Evolutionary conservation across 2,888 invertebrate genomes (phyloP), one percentile per base, ranked within the genome.

Genomic region (Fragum fragum): DNA sequence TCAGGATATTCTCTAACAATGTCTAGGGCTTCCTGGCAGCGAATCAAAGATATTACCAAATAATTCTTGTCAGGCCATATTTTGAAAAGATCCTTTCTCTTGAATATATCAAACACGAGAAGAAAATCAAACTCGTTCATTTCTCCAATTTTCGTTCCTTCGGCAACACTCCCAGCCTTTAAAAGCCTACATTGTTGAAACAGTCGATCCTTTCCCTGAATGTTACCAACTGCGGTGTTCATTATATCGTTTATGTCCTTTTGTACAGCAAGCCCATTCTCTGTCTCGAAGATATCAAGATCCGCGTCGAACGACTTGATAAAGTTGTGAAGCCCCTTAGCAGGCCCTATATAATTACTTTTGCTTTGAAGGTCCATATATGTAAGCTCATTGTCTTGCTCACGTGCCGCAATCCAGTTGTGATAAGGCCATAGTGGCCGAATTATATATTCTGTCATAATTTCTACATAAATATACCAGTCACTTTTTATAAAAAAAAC

Each of bases 91-190:
- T 47, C 47, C n/a, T 14, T 47, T n/a, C 47, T 47, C 47, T 47
- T 14, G 47, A 47, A 47, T 47, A 14, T 47, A 47, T 47, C 47
- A 2, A 47, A 9, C 47, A 47, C 47, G 14, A 47, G n/a, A 47
- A 47, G 47, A n/a, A 47, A 47, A 47, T 47, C 47, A n/a, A 47
- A 47, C n/a, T 47, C 47, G 47, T 47, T 47, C 47, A 47, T 57
- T 26, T 57, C 11, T 14, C 28, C 28, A 57, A 57, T 23, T 57
- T 57, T 57, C 7, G 57, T 57, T 14, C 47, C 47, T 47, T 47
- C 47, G 47, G 47, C 47, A 9, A 47, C 47, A n/a, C 47, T 47
- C n/a, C 47, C 47, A 47, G 47, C 47, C 47, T 47, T 47, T 47
- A 47, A 47, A 18, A 47, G 47, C 14, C 47, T 5, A 47, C 47